These are phyloP conservation scores for Euspilapteryx auroguttella DNA, from an alignment of 2,888 invertebrate genomes.

Conservation along the genomic window DNA sequence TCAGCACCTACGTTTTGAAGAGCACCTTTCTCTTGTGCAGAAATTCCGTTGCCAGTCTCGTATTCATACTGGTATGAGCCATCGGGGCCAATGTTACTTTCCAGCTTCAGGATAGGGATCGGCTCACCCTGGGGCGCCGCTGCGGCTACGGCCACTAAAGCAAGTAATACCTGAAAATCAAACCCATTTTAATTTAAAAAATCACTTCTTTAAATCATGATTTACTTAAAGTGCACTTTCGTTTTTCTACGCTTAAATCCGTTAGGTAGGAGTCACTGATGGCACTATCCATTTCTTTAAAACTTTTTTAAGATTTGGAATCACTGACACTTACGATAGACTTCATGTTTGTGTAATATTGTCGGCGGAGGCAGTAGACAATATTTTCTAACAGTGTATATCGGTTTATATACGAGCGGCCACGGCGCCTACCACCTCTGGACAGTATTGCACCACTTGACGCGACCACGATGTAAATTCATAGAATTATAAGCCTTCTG, in stretches of 20 bases:
- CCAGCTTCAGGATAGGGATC: conserved; percentile 56
- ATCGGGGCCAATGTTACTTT: conserved; percentile 57
- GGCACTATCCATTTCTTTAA: too few species aligned
- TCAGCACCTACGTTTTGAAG: conserved; percentile 58
- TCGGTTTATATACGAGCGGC: conserved; percentile 46
- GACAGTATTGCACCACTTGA: conserved; percentile 42
- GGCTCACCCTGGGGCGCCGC: conserved; percentile 42
- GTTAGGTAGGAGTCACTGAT: too few species aligned
- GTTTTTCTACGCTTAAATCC: too few species aligned
- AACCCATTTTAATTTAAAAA: too few species aligned
- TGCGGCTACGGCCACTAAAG: conserved; percentile 28
- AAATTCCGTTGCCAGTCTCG: conserved; percentile 68
- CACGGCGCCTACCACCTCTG: conserved; percentile 42
- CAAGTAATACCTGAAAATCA: conserved; percentile 35
- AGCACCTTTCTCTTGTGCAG: conserved; percentile 54
- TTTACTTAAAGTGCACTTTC: conserved; percentile 3
- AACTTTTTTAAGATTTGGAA: too few species aligned
- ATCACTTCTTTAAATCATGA: too few species aligned
- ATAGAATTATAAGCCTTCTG: conserved; percentile 29
- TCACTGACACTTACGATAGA: conserved; percentile 50
- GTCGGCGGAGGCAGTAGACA: conserved; percentile 45
- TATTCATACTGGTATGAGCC: conserved; percentile 62
- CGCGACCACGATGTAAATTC: conserved; percentile 37
- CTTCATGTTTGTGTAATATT: conserved; percentile 40
- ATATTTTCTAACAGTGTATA: conserved; percentile 42